These are phyloP conservation scores for Drosophila lini DNA, from an alignment of 1,140 invertebrate genomes.

Conservation along the genomic window DNA sequence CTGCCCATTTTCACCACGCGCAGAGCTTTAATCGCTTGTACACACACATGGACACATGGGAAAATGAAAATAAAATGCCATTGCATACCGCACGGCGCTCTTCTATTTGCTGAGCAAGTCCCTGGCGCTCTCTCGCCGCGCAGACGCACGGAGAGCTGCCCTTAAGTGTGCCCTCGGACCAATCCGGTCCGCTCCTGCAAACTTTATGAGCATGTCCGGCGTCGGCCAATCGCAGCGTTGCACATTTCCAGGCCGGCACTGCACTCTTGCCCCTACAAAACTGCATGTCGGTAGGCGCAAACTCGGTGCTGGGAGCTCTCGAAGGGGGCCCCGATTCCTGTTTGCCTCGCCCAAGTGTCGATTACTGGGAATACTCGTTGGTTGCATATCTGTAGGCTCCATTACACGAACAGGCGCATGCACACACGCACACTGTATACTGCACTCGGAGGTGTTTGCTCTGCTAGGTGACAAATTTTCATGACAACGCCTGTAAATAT, in stretches of 20 bases:
- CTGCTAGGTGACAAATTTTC: constrained; percentile 82
- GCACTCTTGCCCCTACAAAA: constrained; percentile 61
- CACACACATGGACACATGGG: constrained; percentile 13
- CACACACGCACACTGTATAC: constrained; percentile 15
- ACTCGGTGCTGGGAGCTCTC: constrained; percentile 35
- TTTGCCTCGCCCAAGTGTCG: constrained; percentile 80
- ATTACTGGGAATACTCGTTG: constrained; percentile 73
- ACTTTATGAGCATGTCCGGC: constrained; percentile 52
- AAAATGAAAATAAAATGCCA: constrained; percentile 48
- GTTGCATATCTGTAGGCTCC: constrained; percentile 73
- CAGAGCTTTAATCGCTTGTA: constrained; percentile 65
- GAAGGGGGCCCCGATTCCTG: constrained; percentile 24
- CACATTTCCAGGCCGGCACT: constrained; percentile 68
- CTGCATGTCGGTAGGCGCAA: constrained; percentile 62
- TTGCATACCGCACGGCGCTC: constrained; percentile 46
- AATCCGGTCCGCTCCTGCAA: constrained; percentile 55
- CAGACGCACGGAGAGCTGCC: constrained; percentile 72
- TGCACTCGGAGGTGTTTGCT: constrained; percentile 61
- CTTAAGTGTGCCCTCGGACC: constrained; percentile 49
- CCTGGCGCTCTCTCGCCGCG: constrained; percentile 45
- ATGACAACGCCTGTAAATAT: constrained; percentile 80
- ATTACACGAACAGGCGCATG: constrained; percentile 46
- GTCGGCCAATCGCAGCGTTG: constrained; percentile 60
- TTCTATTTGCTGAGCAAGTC: constrained; percentile 77
- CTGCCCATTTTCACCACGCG: constrained; percentile 71